These are phyloP conservation scores for Drosophila funebris DNA, from an alignment of 1,140 invertebrate species.

Conservation along the genomic window DNA sequence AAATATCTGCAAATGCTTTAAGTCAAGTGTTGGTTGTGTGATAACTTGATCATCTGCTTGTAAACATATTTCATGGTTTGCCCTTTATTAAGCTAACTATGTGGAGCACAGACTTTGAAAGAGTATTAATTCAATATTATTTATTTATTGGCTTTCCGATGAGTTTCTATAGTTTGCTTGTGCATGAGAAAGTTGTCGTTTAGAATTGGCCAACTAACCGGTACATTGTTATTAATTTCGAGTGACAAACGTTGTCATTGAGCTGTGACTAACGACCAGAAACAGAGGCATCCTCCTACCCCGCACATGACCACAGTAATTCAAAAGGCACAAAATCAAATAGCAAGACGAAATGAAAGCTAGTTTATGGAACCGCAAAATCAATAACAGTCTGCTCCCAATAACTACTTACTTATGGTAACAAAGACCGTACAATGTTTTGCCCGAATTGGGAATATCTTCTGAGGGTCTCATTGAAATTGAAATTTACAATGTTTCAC, in stretches of 20 bases:
- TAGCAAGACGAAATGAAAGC: conserved; percentile 71
- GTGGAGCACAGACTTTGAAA: conserved; percentile 34
- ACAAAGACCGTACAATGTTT: conserved; percentile 54
- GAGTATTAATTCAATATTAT: conserved; percentile 23
- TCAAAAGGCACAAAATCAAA: conserved; percentile 60
- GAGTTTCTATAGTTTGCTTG: conserved; percentile 59
- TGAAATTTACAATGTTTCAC: conserved; percentile 32
- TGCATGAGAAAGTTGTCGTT: conserved; percentile 65
- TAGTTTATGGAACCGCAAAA: conserved; percentile 72
- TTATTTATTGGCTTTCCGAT: conserved; percentile 51
- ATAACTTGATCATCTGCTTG: background rate
- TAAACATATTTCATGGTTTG: background rate
- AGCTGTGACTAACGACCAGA: conserved; percentile 73
- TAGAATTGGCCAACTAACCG: conserved; percentile 76
- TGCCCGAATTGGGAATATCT: conserved; percentile 46
- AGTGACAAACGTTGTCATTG: conserved; percentile 77
- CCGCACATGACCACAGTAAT: conserved; percentile 43
- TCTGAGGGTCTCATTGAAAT: conserved; percentile 32
- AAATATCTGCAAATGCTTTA: background rate
- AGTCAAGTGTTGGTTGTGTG: background rate
- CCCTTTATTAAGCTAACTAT: background rate
- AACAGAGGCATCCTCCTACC: conserved; percentile 34
- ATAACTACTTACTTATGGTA: conserved; percentile 29
- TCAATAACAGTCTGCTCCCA: conserved; percentile 65
- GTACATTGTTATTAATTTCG: conserved; percentile 79